Conservation (phyloP, 2,797 vertebrate genomes). For the Alfaro cultratus region DNA sequence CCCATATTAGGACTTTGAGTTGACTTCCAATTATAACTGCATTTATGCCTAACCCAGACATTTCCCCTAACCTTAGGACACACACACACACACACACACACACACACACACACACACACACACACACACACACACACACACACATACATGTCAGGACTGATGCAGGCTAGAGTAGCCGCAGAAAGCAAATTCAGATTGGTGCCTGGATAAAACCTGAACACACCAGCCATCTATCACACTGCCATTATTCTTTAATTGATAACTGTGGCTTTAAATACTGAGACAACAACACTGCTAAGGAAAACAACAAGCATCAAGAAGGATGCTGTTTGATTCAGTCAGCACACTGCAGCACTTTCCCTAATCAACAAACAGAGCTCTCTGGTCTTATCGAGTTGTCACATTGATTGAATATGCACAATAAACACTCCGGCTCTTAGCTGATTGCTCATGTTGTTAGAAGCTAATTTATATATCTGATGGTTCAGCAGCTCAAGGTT, state of each 20-base stretch:
- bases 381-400: conserved; percentile 47
- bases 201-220: background rate
- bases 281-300: conserved; percentile 3
- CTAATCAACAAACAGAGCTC: conserved; percentile 50
- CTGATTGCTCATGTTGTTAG: conserved; percentile 58
- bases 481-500: conserved; percentile 37
- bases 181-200: background rate
- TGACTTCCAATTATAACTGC: no score
- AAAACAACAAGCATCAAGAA: conserved; percentile 2
- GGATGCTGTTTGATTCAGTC: conserved; percentile 31
- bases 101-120: no score
- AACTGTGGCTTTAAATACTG: background rate
- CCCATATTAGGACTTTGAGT: no score
- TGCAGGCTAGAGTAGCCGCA: conserved; percentile 21
- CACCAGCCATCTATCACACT: conserved; percentile 4
- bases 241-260: background rate
- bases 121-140: background rate
- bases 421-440: conserved; percentile 63
- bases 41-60: no score
- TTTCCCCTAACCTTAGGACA: no score
- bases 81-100: no score
- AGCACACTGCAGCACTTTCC: conserved; percentile 20
- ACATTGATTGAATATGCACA: conserved; percentile 65
- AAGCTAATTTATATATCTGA: conserved; percentile 45
- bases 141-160: background rate